phyloP scores from a whole-genome alignment of 2,113 vertebrate genomes.

The Embiotoca jacksoni region DNA sequence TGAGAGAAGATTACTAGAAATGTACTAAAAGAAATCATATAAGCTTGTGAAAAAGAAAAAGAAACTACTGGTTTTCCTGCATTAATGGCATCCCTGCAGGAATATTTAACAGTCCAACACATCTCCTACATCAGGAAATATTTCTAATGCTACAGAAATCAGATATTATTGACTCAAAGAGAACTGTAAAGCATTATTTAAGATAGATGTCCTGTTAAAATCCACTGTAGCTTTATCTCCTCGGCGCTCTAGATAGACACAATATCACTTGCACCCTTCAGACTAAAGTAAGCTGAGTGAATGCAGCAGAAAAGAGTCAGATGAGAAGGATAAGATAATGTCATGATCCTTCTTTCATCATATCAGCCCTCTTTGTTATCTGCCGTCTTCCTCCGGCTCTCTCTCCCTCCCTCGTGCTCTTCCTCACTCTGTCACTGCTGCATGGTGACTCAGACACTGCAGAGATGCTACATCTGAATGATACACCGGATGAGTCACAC shows the following conservation, averaged over 20 bases:
- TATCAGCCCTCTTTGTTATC: slow-evolving; percentile 65
- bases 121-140: not conserved
- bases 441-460: slow-evolving; percentile 85
- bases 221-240: not conserved
- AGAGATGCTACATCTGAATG: slow-evolving; percentile 77
- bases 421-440: slow-evolving; percentile 73
- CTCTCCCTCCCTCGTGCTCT: slow-evolving; percentile 38
- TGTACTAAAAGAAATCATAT: not conserved
- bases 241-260: slow-evolving; percentile 26
- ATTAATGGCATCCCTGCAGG: not conserved
- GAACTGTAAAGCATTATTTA: not conserved
- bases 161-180: not conserved
- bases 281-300: slow-evolving; percentile 22
- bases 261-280: slow-evolving; percentile 20
- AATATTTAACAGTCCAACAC: not conserved
- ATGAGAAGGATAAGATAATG: slow-evolving; percentile 71
- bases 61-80: not conserved
- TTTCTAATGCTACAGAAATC: slow-evolving; percentile 2
- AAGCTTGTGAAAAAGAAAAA: not conserved
- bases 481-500: slow-evolving; percentile 78
- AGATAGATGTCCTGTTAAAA: not conserved
- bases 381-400: slow-evolving; percentile 20
- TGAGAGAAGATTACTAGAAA: not conserved
- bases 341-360: slow-evolving; percentile 72
- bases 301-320: slow-evolving; percentile 45